Conservation (phyloP, 2,797 vertebrate genomes). For the Sarcophilus harrisii region DNA sequence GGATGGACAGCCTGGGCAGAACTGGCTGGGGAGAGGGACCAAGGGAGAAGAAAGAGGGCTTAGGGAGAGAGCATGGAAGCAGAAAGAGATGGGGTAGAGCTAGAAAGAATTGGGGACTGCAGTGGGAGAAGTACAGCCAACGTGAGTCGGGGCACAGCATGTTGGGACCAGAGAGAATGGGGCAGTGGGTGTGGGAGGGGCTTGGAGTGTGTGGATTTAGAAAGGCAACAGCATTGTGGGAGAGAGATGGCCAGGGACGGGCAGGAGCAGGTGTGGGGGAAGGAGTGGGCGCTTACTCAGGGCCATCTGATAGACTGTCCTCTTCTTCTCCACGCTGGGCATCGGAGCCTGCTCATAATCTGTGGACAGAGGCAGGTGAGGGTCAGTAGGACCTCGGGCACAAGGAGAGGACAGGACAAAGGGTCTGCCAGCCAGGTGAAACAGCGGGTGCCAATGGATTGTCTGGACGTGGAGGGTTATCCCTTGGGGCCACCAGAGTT, state of each 20-base stretch:
- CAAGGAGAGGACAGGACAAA: neutral
- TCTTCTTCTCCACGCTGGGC: constrained; percentile 93
- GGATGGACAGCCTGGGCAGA: neutral
- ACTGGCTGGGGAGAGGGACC: accelerated
- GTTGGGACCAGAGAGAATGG: neutral
- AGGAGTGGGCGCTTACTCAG: constrained; percentile 89
- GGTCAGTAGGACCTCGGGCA: neutral
- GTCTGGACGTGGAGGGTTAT: neutral
- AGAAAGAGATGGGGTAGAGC: neutral
- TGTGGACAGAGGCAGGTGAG: constrained; percentile 78
- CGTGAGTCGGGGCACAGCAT: neutral
- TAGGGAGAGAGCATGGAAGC: neutral
- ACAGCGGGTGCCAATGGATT: constrained; percentile 13
- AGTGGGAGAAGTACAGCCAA: neutral
- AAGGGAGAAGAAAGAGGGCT: neutral
- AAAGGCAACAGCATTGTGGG: neutral
- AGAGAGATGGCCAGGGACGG: neutral
- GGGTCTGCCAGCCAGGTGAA: constrained; percentile 33
- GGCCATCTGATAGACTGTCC: constrained; percentile 98
- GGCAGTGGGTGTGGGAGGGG: neutral
- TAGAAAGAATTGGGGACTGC: neutral
- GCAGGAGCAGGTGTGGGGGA: neutral
- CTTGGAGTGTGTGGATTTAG: neutral
- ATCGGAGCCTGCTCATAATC: constrained; percentile 93
- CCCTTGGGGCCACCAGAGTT: constrained; percentile 61